Base-by-base conservation (phyloP, 2,797 vertebrate species). In the Morelia viridis region DNA sequence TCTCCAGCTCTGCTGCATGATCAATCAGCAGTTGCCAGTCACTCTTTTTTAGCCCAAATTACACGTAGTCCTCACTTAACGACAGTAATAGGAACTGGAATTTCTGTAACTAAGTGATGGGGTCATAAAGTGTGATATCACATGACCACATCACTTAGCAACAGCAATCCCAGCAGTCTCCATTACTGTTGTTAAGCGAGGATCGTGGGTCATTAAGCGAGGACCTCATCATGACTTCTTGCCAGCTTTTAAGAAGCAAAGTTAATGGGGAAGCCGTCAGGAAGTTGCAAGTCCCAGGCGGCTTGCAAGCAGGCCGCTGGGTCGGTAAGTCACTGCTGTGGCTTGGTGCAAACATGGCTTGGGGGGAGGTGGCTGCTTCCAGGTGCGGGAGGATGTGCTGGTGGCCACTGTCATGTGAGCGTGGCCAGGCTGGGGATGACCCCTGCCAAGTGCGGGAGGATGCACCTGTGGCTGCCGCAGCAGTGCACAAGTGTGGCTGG, bases 321-420 rank as follows among this genome's bases (percentile, higher is more conserved):
- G 58, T 60, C 13, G 17, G 5, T 17, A 60, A 60, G 58, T 60
- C 4, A 7, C 50, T 50, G 58, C 58, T 76, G 41, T 76, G 35
- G 3, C 19, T 15, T 17, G 9, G 7, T 41, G 68, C 2, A 7
- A 35, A n/a, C 6, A 6, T 0, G 0, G 7, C 31, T 15, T 22
- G 41, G 22, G 68, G 17, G 31, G 50, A 5, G 41, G 15, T 22
- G 68, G 31, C 17, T 76, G 7, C 19, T 15, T 17, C 1, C 17
- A 41, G 68, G 68, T 76, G 31, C 6, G 19, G 31, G 31, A 76
- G n/a, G 65, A 35, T 71, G n/a, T 0, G 31, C 65, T n/a, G 6
- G 65, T 71, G 65, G 31, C 65, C 50, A 50, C 50, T 7, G 7
- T 7, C 4, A 7, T 50, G 50, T 50, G 50, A 35, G 68, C 6